These are phyloP conservation scores for Rhodinocichla rosea DNA, from an alignment of 2,113 vertebrate species.

Conservation along the genomic window DNA sequence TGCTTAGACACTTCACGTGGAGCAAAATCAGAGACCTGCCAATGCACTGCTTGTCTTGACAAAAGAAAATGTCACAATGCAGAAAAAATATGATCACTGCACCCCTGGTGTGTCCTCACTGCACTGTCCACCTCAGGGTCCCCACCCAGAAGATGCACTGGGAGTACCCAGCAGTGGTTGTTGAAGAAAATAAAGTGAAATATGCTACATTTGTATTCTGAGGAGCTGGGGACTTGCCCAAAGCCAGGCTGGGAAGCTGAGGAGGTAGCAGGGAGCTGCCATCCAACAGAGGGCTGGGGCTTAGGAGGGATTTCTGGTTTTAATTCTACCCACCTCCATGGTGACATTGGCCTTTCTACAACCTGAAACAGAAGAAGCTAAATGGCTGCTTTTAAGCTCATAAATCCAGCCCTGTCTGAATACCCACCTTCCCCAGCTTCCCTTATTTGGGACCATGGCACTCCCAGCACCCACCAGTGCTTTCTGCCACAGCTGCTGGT, in stretches of 20 bases:
- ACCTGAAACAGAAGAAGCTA: slow-evolving; percentile 25
- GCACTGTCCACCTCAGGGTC: not conserved
- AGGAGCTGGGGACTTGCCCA: not conserved
- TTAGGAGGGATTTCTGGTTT: slow-evolving; percentile 50
- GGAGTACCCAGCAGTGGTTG: not conserved
- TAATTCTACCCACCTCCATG: slow-evolving; percentile 42
- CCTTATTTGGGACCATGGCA: not conserved
- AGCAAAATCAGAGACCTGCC: slow-evolving; percentile 9
- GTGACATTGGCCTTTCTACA: slow-evolving; percentile 55
- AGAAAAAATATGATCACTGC: not conserved
- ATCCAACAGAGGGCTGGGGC: not conserved
- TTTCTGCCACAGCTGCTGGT: not conserved
- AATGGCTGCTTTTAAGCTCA: slow-evolving; percentile 32
- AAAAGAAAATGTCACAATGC: not conserved
- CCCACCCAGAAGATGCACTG: not conserved
- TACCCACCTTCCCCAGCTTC: not conserved
- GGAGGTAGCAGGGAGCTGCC: not conserved
- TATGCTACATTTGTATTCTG: not conserved
- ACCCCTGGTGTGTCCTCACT: not conserved
- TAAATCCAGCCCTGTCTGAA: slow-evolving; percentile 1
- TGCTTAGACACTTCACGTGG: slow-evolving; percentile 5
- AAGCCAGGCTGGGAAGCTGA: not conserved
- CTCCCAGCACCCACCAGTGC: accelerated
- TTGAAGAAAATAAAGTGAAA: not conserved
- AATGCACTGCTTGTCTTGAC: not conserved